Percentiles rank a stretch among this genome's conserved stretches.
phyloP scores from a whole-genome alignment of 2,888 invertebrate genomes.

The Tricholauxania praeusta region DNA sequence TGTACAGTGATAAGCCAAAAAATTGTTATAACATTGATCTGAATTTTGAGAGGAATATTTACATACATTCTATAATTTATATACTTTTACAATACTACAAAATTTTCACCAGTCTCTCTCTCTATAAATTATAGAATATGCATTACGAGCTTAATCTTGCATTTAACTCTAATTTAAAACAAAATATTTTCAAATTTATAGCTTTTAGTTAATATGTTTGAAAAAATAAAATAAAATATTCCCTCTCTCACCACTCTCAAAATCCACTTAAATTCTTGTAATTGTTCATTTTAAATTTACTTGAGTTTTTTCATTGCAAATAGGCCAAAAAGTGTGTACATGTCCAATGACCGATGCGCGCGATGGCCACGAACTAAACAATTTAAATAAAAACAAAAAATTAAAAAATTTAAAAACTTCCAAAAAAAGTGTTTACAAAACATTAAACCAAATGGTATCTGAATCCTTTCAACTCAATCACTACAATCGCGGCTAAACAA shows the following conservation, averaged over 20 bases:
- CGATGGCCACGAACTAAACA: constrained; percentile 68
- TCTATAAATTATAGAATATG: too few species aligned
- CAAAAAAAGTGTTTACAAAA: constrained; percentile 14
- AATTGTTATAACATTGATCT: too few species aligned
- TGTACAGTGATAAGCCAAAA: too few species aligned
- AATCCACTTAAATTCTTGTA: constrained; percentile 48
- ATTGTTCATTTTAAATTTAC: constrained; percentile 66
- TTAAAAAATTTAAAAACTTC: not conserved
- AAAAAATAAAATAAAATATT: not conserved
- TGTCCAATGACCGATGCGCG: constrained; percentile 70
- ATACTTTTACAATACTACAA: too few species aligned
- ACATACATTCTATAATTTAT: too few species aligned
- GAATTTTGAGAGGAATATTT: too few species aligned
- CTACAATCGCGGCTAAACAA: constrained; percentile 17
- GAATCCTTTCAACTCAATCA: constrained; percentile 20
- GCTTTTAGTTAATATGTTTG: not conserved
- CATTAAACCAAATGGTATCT: not conserved
- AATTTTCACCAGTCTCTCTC: too few species aligned
- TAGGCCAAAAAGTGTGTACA: constrained; percentile 69
- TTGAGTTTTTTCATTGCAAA: constrained; percentile 69
- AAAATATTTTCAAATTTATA: not conserved
- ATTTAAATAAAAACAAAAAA: constrained; percentile 39
- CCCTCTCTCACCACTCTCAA: constrained; percentile 14
- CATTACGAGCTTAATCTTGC: not conserved
- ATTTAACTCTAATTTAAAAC: not conserved